Conservation (phyloP, 2,797 vertebrate genomes). For the Mormyrus hasselquistii region DNA sequence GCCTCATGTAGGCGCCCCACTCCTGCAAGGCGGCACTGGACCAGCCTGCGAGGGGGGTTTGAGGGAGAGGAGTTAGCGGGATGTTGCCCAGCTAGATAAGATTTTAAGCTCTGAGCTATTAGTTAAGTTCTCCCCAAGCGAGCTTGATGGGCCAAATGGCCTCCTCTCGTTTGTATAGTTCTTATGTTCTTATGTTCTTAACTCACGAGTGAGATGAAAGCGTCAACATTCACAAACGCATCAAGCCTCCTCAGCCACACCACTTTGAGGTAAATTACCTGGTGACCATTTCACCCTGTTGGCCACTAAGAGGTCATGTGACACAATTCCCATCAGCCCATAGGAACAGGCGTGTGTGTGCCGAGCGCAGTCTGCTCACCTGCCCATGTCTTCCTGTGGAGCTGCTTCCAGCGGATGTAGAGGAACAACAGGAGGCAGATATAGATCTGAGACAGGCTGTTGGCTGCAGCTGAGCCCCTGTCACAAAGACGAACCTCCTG, state of each 20-base stretch:
- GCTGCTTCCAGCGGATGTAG: slow-evolving; percentile 75
- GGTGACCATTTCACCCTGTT: background rate
- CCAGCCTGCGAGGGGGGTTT: slow-evolving; percentile 69
- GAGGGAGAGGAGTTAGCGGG: background rate
- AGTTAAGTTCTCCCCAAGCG: no score
- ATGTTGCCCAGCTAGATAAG: background rate
- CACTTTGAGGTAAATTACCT: background rate
- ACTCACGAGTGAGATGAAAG: background rate
- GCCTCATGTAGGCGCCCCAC: slow-evolving; percentile 76
- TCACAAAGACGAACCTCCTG: slow-evolving; percentile 35
- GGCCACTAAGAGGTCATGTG: background rate
- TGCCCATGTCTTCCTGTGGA: slow-evolving; percentile 78
- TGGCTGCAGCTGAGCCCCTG: slow-evolving; percentile 84
- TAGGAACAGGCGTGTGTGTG: background rate
- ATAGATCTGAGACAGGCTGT: slow-evolving; percentile 67
- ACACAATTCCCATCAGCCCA: background rate
- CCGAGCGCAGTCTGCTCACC: slow-evolving; percentile 55
- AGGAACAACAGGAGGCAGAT: slow-evolving; percentile 69
- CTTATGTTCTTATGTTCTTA: no score
- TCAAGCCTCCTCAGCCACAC: background rate
- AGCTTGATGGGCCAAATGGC: no score
- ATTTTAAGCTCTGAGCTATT: no score
- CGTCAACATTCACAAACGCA: background rate
- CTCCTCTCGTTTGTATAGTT: no score
- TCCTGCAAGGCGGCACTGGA: slow-evolving; percentile 74